Conservation (phyloP, 2,888 invertebrate genomes). For the Syritta pipiens region DNA sequence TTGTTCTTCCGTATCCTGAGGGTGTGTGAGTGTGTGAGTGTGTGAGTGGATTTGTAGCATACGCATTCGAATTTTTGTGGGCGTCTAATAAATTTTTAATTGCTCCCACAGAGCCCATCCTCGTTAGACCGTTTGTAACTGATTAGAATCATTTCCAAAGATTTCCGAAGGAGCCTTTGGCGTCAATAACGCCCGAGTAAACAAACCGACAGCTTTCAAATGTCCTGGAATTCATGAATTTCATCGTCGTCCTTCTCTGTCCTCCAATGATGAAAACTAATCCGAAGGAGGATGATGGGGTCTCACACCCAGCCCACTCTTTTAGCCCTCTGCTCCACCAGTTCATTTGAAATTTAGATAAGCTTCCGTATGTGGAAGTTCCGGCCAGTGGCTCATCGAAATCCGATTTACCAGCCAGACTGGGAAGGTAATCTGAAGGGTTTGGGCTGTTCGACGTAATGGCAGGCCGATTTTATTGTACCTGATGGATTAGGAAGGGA, state of each 20-base stretch:
- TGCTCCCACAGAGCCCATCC: not conserved
- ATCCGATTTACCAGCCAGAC: constrained; percentile 9
- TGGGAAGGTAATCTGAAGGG: not conserved
- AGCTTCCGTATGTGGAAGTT: not conserved
- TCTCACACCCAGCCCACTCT: not conserved
- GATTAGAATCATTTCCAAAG: constrained; percentile 17
- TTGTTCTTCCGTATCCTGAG: constrained; percentile 5
- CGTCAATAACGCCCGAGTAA: not conserved
- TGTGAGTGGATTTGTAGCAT: constrained; percentile 3
- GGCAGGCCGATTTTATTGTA: not conserved
- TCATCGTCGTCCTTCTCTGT: not conserved
- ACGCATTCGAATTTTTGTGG: not conserved
- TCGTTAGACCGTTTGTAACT: not conserved
- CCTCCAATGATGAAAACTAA: constrained; percentile 39
- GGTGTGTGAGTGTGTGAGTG: not conserved
- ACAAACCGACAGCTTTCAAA: not conserved
- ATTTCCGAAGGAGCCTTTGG: constrained; percentile 15
- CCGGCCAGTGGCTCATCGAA: constrained; percentile 3
- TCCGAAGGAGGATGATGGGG: constrained; percentile 21
- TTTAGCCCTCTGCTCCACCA: not conserved
- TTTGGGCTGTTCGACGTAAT: not conserved
- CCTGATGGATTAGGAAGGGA: constrained; percentile 35
- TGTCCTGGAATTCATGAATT: not conserved
- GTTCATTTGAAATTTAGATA: constrained; percentile 5
- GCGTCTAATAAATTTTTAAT: constrained; percentile 45